phyloP scores from a whole-genome alignment of 2,888 invertebrate genomes.

The Platycheirus rosarum region DNA sequence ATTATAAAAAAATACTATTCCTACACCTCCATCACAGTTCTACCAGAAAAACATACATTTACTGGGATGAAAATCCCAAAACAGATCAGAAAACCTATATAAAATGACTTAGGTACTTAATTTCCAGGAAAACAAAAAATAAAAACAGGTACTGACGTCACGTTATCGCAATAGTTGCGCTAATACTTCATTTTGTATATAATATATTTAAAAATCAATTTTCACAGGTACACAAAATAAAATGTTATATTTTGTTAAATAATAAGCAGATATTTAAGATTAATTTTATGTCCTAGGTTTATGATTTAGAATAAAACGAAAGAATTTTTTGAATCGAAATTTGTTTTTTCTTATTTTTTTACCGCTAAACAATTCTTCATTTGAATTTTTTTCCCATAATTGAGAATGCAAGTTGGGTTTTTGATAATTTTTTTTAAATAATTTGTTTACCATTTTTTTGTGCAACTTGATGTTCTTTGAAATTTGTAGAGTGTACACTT shows the following conservation, averaged over 20 bases:
- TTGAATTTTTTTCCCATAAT: background rate
- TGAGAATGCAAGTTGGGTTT: constrained; percentile 21
- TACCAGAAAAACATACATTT: constrained; percentile 29
- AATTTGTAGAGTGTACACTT: background rate
- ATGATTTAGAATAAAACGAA: constrained; percentile 29
- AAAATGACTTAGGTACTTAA: constrained; percentile 63
- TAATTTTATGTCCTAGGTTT: constrained; percentile 25
- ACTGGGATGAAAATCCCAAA: constrained; percentile 11
- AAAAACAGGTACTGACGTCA: constrained; percentile 22
- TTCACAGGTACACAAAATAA: background rate
- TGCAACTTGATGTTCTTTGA: background rate
- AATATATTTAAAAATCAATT: background rate
- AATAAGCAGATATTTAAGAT: background rate
- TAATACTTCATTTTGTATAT: constrained; percentile 14
- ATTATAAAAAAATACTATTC: constrained; percentile 1
- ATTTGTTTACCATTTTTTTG: background rate
- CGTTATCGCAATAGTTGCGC: constrained; percentile 9
- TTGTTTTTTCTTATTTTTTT: constrained; percentile 18
- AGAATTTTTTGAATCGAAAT: constrained; percentile 28
- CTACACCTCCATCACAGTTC: constrained; percentile 31
- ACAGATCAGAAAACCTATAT: constrained; percentile 18
- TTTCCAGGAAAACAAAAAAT: constrained; percentile 7
- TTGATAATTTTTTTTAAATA: background rate
- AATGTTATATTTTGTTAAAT: background rate
- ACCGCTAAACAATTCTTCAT: background rate